Percentiles rank a stretch among this genome's conserved stretches.
These are phyloP conservation scores for Bubalus kerabau DNA, from an alignment of 2,113 vertebrate species.

Conservation along the genomic window DNA sequence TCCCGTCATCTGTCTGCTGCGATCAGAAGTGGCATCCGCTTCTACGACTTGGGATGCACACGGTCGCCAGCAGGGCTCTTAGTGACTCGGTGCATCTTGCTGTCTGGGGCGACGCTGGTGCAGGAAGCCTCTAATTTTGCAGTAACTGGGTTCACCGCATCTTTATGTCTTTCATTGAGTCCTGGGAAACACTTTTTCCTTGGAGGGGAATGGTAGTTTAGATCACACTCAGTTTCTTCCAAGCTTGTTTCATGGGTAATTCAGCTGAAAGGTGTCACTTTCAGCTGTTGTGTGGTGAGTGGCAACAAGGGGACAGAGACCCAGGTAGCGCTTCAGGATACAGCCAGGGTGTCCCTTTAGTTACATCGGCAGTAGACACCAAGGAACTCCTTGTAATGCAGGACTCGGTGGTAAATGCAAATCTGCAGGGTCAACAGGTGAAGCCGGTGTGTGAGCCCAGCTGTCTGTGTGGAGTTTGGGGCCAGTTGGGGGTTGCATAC, in stretches of 20 bases:
- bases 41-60: not conserved
- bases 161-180: not conserved
- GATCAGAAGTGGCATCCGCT: accelerated
- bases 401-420: not conserved
- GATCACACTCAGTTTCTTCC: not conserved
- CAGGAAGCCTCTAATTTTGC: not conserved
- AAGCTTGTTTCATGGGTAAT: not conserved
- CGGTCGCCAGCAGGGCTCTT: accelerated
- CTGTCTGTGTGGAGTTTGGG: not conserved
- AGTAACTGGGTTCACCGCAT: not conserved
- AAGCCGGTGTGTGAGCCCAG: not conserved
- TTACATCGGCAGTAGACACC: too few relatives aligned
- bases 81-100: not conserved
- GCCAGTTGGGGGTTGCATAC: not conserved
- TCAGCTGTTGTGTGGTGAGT: accelerated
- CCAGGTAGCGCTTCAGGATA: not conserved
- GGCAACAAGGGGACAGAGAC: not conserved
- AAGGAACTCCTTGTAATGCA: not conserved
- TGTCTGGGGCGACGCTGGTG: accelerated
- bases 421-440: not conserved
- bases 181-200: not conserved
- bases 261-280: not conserved
- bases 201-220: not conserved
- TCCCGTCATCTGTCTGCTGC: not conserved
- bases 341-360: not conserved